These are phyloP conservation scores for Colaptes auratus DNA, from an alignment of 2,113 vertebrate species.

Conservation along the genomic window DNA sequence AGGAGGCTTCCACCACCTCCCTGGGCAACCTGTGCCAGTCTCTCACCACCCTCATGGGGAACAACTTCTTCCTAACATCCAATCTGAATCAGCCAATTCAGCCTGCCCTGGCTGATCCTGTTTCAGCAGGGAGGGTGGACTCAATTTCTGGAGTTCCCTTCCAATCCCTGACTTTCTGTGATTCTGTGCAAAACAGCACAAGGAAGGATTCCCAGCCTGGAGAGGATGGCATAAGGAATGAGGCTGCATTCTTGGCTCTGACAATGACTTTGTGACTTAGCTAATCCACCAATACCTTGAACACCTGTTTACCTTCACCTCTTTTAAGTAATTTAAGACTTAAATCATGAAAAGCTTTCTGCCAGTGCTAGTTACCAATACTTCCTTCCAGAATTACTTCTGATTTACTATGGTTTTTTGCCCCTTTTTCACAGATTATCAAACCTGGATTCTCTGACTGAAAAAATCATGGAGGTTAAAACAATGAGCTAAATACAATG, in stretches of 20 bases:
- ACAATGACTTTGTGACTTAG: background rate
- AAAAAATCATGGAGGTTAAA: background rate
- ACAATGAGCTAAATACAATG: background rate
- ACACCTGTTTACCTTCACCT: background rate
- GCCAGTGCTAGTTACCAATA: background rate
- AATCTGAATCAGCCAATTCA: no score
- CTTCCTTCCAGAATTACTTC: background rate
- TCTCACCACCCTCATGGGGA: no score
- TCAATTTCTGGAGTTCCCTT: no score
- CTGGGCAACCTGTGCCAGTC: no score
- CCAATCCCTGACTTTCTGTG: no score
- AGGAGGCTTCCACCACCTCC: no score
- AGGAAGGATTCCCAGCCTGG: background rate
- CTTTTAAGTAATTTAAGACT: background rate
- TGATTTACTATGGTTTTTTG: background rate
- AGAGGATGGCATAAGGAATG: background rate
- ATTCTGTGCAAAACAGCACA: background rate
- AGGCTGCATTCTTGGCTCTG: background rate
- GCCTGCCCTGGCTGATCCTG: no score
- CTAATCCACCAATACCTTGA: background rate
- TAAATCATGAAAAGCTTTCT: background rate
- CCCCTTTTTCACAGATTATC: background rate
- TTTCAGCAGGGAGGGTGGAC: no score
- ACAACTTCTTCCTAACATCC: no score
- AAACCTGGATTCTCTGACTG: background rate